These are phyloP conservation scores for Allophyes oxyacanthae DNA, from an alignment of 2,888 invertebrate genomes.

Conservation along the genomic window DNA sequence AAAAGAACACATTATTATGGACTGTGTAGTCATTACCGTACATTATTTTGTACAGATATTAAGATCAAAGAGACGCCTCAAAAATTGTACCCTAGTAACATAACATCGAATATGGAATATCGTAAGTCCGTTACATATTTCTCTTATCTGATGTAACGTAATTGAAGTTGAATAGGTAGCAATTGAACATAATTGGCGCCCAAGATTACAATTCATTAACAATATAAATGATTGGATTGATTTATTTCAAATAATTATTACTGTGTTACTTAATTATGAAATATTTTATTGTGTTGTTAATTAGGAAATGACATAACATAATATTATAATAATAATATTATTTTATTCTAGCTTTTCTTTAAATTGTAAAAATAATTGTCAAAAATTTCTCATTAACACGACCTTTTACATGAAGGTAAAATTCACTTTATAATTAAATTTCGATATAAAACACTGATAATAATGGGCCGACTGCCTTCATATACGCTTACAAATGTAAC, in stretches of 20 bases:
- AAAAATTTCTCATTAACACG: no score
- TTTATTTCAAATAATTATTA: slow-evolving; percentile 25
- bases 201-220: slow-evolving; percentile 36
- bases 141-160: slow-evolving; percentile 18
- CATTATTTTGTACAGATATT: no score
- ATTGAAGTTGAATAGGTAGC: slow-evolving; percentile 38
- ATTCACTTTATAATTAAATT: slow-evolving; percentile 1
- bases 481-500: not conserved
- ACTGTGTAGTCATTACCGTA: no score
- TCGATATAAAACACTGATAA: not conserved
- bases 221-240: slow-evolving; percentile 16
- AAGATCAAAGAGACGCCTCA: no score
- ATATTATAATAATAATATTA: no score
- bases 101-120: no score
- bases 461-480: not conserved
- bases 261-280: not conserved
- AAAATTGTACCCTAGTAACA: slow-evolving; percentile 19
- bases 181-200: slow-evolving; percentile 47
- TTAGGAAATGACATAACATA: slow-evolving; percentile 3
- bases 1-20: no score
- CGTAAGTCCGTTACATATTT: no score
- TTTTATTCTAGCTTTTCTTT: no score
- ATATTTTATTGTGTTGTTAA: not conserved
- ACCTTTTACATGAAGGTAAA: not conserved
- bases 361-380: no score